Evolutionary conservation across 2,113 vertebrate species (phyloP).

Genomic region (Paradisaea rubra): DNA sequence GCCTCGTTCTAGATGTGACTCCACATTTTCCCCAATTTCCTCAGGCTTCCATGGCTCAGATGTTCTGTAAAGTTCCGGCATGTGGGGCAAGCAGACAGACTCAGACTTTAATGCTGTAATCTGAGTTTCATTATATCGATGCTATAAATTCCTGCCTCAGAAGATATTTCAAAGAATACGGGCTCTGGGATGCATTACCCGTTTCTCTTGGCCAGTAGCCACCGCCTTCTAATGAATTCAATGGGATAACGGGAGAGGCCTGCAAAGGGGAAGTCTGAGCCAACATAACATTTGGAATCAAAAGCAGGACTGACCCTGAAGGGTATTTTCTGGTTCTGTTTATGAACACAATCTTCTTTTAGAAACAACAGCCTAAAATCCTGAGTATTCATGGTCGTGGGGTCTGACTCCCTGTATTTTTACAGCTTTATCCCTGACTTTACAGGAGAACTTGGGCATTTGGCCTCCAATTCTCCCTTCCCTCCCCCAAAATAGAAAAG

Average conservation of each 20-base stretch:
- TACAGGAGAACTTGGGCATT: not conserved
- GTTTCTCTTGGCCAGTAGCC: slow-evolving; percentile 14
- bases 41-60: not conserved
- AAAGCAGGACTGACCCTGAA: not conserved
- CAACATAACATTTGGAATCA: not conserved
- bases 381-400: not conserved
- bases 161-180: slow-evolving; percentile 21
- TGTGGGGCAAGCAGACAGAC: not conserved
- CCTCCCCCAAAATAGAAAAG: not conserved
- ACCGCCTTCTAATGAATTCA: not conserved
- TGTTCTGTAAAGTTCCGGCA: not conserved
- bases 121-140: slow-evolving; percentile 16
- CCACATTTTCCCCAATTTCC: not conserved
- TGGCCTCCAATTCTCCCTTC: not conserved
- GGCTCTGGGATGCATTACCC: slow-evolving; percentile 7
- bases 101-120: not conserved
- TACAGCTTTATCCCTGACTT: not conserved
- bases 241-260: not conserved
- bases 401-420: not conserved
- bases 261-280: not conserved
- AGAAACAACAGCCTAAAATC: not conserved
- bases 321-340: not conserved
- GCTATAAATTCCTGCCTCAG: slow-evolving; percentile 21
- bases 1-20: not conserved
- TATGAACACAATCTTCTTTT: not conserved